phyloP scores from a whole-genome alignment of 2,888 invertebrate species.

The Bombyx huttoni region DNA sequence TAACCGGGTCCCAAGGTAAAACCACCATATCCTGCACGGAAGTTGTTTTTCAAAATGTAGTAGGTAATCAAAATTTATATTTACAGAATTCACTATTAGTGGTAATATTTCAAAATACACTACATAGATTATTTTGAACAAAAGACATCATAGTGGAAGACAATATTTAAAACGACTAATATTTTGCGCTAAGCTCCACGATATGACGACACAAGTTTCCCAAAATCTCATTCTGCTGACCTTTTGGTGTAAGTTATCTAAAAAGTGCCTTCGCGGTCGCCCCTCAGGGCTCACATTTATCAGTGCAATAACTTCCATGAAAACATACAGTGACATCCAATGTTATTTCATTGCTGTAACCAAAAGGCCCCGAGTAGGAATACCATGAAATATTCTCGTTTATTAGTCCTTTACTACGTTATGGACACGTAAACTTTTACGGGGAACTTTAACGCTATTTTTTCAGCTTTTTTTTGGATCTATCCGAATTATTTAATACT shows the following conservation, averaged over 20 bases:
- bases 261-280: conserved; percentile 43
- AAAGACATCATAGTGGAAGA: too few species aligned
- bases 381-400: conserved; percentile 39
- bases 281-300: conserved; percentile 55
- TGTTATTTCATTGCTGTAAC: conserved; percentile 52
- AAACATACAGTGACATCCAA: conserved; percentile 59
- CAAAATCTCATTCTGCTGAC: conserved; percentile 13
- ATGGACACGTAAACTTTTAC: conserved; percentile 43
- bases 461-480: conserved; percentile 19
- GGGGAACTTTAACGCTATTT: conserved; percentile 26
- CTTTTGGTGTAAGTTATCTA: conserved; percentile 41
- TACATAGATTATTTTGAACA: too few species aligned
- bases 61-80: too few species aligned
- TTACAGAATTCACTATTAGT: too few species aligned
- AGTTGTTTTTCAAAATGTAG: too few species aligned
- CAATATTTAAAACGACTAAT: not conserved
- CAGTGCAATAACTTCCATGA: conserved; percentile 59
- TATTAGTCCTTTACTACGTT: conserved; percentile 42
- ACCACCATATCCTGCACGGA: too few species aligned
- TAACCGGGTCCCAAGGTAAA: too few species aligned
- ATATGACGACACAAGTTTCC: not conserved
- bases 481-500: too few species aligned
- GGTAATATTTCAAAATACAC: too few species aligned
- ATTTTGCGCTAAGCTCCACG: not conserved
- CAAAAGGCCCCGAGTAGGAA: conserved; percentile 33